Evolutionary conservation across 1,140 invertebrate species (phyloP), one percentile per base, ranked within the genome.

Genomic region (Notospermus geniculatus): DNA sequence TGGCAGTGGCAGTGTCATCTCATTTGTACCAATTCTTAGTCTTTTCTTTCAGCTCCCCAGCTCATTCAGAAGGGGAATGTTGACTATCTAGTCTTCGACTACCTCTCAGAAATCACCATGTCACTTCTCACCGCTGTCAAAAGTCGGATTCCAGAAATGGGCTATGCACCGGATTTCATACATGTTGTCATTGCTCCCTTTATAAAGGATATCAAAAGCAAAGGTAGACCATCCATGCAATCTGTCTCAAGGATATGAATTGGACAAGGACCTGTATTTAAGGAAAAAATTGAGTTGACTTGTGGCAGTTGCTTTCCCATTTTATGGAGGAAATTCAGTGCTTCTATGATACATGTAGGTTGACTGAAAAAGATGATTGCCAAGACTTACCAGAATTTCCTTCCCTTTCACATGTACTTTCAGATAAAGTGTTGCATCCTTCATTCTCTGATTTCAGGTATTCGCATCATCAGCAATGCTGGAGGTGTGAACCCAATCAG

Each of bases 61-160:
- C 70, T 85, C 9, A 81, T 85, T 2, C 75, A 82, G 62, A 66
- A 76, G 54, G 80, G 80, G 1, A 80, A 83, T 17, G 32, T 85
- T 9, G 82, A 85, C 65, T 85, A 78, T 67, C 68, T 85, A 32
- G 81, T 85, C 43, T 80, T 83, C 71, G 84, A 85, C 63, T 85
- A 85, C 64, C 69, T 85, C 17, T 85, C 84, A 11, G 84, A 85
- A 73, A 82, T 85, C 19, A 85, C 84, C n/a, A 85, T 85, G 84
- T 84, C 83, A 2, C 71, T 85, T 0, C 76, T 85, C 19, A 80
- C 80, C n/a, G 82, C 80, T 58, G 80, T 79, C 22, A 77, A 76
- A 64, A 70, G 19, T 50, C 46, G n/a, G 4, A 23, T 74, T 25
- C 53, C 79, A 76, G 70, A 75, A 2, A 59, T 84, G 58, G 84